Evolutionary conservation across 2,888 invertebrate species (phyloP), one percentile per base, ranked within the genome.

Genomic region (Euplagia quadripunctaria): DNA sequence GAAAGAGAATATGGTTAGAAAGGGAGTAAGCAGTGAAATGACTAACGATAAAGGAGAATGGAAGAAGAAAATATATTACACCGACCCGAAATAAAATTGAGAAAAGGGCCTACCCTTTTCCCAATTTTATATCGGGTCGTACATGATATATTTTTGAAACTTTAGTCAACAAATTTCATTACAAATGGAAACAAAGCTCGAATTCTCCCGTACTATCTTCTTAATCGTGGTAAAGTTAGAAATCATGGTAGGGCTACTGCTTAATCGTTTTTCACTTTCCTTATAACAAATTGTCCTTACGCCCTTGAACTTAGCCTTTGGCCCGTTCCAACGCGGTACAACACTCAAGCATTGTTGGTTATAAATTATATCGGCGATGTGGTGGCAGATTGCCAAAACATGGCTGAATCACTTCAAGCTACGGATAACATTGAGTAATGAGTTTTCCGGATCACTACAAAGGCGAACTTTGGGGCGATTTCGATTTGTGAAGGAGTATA

Each of bases 311-410:
- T 43, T 43, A 64, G 43, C 61, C 69, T n/a, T 20, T 43, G 55
- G 68, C 20, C 20, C 52, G 42, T 43, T 1, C 8, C 42, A 55
- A 42, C n/a, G 20, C 43, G 43, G 55, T 43, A 68, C 68, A 42
- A 43, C 55, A 68, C 55, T 66, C 55, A 55, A 14, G 12, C 20
- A 69, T 69, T 49, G 64, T 52, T 31, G 72, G 58, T 68, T 72
- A 63, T 72, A 63, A 46, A 66, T 67, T 61, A 52, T 31, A 61
- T n/a, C 49, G 17, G 14, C 52, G 11, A 61, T 43, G 42, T 71
- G 42, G 71, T 72, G 72, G 72, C 72, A 42, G 42, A 31, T 17
- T 68, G 72, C 72, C 72, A 72, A 49, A 64, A 14, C 52, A 43
- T 63, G 55, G 46, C 49, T 58, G 68, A 51, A 66, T 66, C 66